Base-by-base conservation (phyloP, 2,888 invertebrate genomes). In the Shargacucullia verbasci region DNA sequence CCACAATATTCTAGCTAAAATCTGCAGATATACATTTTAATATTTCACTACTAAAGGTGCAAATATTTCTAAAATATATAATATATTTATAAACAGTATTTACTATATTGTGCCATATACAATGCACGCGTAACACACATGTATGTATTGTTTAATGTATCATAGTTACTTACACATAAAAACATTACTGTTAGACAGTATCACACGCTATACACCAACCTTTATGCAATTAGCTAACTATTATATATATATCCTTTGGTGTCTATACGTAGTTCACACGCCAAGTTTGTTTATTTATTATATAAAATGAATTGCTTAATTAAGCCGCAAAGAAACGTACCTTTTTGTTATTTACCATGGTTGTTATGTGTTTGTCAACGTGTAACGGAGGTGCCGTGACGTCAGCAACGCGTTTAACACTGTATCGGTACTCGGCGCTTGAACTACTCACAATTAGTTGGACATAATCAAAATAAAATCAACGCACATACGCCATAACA, bases 11-110 rank as follows among this genome's bases (percentile, higher is more conserved):
- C 85, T 92, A 91, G 84, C 89, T 91, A 91, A 87, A 84, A 84
- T 87, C 91, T 91, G 93, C 93, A 87, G 89, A 89, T 91, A 91
- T 89, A 92, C 89, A 88, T 86, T 87, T 84, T 85, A 87, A 87
- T 89, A 91, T 88, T 89, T 82, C 88, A 89, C 92, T 93, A 92
- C 93, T 86, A 88, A 90, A 87, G 91, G 93, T 94, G 93, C 93
- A 94, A 93, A 94, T 94, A 94, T 89, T 86, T 91, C 93, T 93
- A 92, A 94, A 94, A 94, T 93, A 94, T 91, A 90, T 89, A 80
- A 81, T 84, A 88, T 91, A 89, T 88, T 91, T 90, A 90, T 91
- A 88, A 91, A 91, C 85, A 78, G 83, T 89, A 88, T 85, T 87
- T 78, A 82, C 88, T 91, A 92, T 88, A 82, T 80, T 89, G 93